A percentile compares a stretch with the other conserved stretches of the same genome.
phyloP scores from a whole-genome alignment of 1,140 invertebrate species.

The Diabrotica virgifera region DNA sequence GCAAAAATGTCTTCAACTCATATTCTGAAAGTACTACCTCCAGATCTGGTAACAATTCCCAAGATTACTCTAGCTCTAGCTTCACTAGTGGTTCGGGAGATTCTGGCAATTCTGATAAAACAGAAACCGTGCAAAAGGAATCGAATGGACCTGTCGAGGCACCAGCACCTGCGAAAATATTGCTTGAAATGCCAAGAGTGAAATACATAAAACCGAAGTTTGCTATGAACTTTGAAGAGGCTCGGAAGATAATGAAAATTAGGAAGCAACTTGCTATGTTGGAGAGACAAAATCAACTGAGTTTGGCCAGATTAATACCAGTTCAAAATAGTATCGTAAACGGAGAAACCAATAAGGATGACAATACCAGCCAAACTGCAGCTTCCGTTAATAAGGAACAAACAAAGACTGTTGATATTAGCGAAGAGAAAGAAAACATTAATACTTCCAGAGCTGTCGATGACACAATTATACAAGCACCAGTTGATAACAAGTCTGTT shows the following conservation, averaged over 20 bases:
- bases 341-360: no score
- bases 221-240: conserved; percentile 59
- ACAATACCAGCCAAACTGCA: no score
- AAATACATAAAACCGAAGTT: conserved; percentile 58
- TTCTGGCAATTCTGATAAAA: conserved; percentile 28
- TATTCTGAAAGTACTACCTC: conserved; percentile 27
- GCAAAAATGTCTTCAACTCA: conserved; percentile 24
- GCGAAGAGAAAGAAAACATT: conserved; percentile 16
- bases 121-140: neutral
- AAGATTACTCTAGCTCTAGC: conserved; percentile 30
- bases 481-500: no score
- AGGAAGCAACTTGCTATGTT: conserved; percentile 59
- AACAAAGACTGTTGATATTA: neutral
- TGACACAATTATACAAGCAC: no score
- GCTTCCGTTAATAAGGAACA: neutral
- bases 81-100: conserved; percentile 40
- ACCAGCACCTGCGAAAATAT: conserved; percentile 11
- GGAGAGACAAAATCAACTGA: conserved; percentile 52
- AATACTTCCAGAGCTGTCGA: neutral
- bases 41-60: conserved; percentile 22
- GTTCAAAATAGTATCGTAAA: neutral
- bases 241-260: conserved; percentile 60
- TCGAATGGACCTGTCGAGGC: neutral
- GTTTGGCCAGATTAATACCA: conserved; percentile 25
- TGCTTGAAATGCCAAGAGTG: conserved; percentile 17